phyloP scores from a whole-genome alignment of 2,113 vertebrate genomes.

The Ptilorrhoa leucosticta region DNA sequence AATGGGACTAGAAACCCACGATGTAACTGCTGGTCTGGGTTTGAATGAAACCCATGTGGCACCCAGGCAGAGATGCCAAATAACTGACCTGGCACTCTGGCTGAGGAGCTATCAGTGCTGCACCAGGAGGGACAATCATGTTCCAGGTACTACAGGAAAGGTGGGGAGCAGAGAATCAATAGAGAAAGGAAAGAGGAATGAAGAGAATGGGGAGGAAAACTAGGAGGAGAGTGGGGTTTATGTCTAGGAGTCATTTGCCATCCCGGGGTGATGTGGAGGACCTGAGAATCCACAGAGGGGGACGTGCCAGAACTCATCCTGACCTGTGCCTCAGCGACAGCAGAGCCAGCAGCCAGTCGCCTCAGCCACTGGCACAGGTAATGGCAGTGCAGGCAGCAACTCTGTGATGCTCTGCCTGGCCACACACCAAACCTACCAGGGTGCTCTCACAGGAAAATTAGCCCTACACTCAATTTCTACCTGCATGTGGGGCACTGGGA shows the following conservation, averaged over 20 bases:
- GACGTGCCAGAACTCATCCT: rapidly evolving
- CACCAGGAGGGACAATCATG: background rate
- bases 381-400: background rate
- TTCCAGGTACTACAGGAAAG: background rate
- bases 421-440: background rate
- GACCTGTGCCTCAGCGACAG: background rate
- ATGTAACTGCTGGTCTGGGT: background rate
- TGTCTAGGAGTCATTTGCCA: background rate
- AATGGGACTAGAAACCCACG: rapidly evolving
- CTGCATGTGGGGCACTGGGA: background rate
- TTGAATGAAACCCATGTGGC: background rate
- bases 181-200: background rate
- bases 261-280: background rate
- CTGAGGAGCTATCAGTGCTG: background rate
- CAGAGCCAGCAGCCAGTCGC: background rate
- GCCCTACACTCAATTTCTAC: background rate
- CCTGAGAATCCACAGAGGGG: background rate
- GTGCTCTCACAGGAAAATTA: background rate
- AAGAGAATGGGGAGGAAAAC: background rate
- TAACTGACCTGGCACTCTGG: rapidly evolving
- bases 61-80: background rate
- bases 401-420: background rate
- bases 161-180: background rate
- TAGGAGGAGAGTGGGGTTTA: background rate
- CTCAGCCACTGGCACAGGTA: background rate